Percentiles rank a stretch among this genome's conserved stretches.
Conservation (phyloP, 1,140 invertebrate genomes). For the Prorops nasuta region DNA sequence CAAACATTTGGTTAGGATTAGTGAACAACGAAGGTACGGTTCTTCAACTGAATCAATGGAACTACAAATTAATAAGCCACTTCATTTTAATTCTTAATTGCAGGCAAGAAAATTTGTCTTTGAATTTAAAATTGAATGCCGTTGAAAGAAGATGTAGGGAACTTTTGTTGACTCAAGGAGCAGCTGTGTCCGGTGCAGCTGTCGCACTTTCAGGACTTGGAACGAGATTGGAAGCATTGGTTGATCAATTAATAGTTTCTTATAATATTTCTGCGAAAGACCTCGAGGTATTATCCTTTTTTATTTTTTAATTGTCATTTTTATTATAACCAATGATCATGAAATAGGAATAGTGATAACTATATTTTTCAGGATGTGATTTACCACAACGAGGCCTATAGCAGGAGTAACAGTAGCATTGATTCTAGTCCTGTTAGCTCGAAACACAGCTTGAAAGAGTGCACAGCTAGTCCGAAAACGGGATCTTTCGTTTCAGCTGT, state of each 20-base stretch:
- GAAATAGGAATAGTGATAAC: not conserved
- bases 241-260: constrained; percentile 69
- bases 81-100: constrained; percentile 9
- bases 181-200: constrained; percentile 68
- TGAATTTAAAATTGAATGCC: constrained; percentile 64
- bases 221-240: constrained; percentile 66
- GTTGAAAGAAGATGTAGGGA: constrained; percentile 66
- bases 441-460: constrained; percentile 54
- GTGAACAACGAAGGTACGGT: constrained; percentile 71
- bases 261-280: constrained; percentile 75
- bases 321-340: too few species aligned
- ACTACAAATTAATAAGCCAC: not conserved
- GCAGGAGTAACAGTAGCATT: constrained; percentile 61
- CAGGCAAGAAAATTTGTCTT: constrained; percentile 68
- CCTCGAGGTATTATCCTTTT: constrained; percentile 70
- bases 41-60: not conserved
- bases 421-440: constrained; percentile 62
- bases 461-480: constrained; percentile 60
- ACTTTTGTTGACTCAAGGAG: constrained; percentile 67
- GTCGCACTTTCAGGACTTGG: constrained; percentile 71
- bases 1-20: constrained; percentile 72
- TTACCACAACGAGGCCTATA: constrained; percentile 73
- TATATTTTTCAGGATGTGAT: constrained; percentile 63
- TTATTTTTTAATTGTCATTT: too few species aligned
- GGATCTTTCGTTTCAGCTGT: constrained; percentile 68